A percentile compares a stretch with the other conserved stretches of the same genome.
phyloP scores from a whole-genome alignment of 2,888 invertebrate genomes.

The Erynnis tages region DNA sequence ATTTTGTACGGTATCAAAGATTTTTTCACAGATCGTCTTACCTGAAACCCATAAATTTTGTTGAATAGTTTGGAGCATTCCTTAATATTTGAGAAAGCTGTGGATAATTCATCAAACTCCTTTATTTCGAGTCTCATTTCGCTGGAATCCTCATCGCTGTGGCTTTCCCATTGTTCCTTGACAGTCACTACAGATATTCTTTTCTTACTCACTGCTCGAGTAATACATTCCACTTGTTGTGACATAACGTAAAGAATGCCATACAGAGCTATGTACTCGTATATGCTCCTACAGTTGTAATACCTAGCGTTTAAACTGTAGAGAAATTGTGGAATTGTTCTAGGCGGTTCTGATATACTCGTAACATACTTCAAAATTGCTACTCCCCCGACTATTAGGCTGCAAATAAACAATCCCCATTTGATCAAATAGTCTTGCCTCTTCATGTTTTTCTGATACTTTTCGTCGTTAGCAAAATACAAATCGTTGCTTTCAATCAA shows the following conservation, averaged over 20 bases:
- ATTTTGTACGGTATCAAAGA: no score
- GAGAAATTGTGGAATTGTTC: neutral
- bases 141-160: neutral
- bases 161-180: neutral
- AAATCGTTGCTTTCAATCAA: slow-evolving; percentile 5
- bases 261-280: slow-evolving; percentile 9
- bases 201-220: slow-evolving; percentile 11
- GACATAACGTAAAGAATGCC: slow-evolving; percentile 17
- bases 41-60: slow-evolving; percentile 19
- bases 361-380: neutral
- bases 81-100: slow-evolving; percentile 14
- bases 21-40: no score
- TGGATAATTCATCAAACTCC: slow-evolving; percentile 7
- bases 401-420: neutral
- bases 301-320: neutral
- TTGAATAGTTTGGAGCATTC: slow-evolving; percentile 14
- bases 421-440: neutral
- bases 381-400: neutral
- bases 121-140: neutral
- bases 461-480: slow-evolving; percentile 7
- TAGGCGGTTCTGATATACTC: neutral
- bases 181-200: neutral
- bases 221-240: slow-evolving; percentile 23
- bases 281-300: slow-evolving; percentile 5
- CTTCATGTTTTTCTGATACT: slow-evolving; percentile 7